Base-by-base conservation (phyloP, 2,113 vertebrate species). In the Bujurquina vittata region DNA sequence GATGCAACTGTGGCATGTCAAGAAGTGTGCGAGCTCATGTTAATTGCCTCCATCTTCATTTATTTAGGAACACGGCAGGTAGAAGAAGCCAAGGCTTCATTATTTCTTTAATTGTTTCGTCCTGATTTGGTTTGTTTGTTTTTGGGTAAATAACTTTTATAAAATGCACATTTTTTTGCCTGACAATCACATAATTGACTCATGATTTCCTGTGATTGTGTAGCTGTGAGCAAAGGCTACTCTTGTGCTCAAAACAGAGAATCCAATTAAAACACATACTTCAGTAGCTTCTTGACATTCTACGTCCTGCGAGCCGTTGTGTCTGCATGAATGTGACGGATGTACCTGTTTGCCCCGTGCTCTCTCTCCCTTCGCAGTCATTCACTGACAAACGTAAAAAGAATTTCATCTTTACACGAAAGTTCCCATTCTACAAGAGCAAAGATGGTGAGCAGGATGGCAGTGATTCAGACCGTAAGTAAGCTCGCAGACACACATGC, bases 381-480 rank as follows among this genome's bases (percentile, higher is more conserved):
- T 97, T 98, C 97, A 98, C 97, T 99, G 98, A 99, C 97, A 99
- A 97, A 97, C 97, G 97, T 99, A 99, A 98, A 99, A 99, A 99
- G 97, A 99, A 95, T 97, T 97, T 99, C 98, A 98, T 97, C 98
- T 98, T 99, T 97, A 98, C 98, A 96, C 97, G 97, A 98, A 99
- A 99, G 95, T 99, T 99, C 96, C 98, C 98, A 93, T 99, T 99
- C 98, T 99, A 98, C 98, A 99, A 99, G 97, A 99, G 96, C 98
- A 99, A 97, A 98, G 98, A 98, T 94, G 97, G 96, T 96, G 98
- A 99, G 95, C 97, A 97, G 95, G 98, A 99, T 94, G 96, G 96
- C 95, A 98, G 97, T 95, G 98, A 99, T 95, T 96, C 96, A 29
- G 97, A 99, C 97, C 96, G 97, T 99, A 98, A 99, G 98, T 99